Percentiles rank a stretch among this genome's conserved stretches.
These are phyloP conservation scores for Bubo blakistoni DNA, from an alignment of 2,113 vertebrate species.

Conservation along the genomic window DNA sequence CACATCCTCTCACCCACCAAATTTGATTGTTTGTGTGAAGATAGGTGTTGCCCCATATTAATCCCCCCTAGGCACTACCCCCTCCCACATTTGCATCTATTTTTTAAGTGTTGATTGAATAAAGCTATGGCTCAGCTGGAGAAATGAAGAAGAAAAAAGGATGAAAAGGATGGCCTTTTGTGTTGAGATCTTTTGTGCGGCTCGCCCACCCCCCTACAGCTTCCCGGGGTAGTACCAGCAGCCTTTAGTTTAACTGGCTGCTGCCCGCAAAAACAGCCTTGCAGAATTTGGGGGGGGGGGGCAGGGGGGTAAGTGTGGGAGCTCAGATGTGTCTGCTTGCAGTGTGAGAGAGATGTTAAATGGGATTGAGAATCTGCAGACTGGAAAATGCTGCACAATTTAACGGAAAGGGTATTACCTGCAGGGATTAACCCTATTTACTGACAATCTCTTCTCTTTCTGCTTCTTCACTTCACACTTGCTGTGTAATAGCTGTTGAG, in stretches of 20 bases:
- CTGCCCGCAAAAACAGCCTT: constrained; percentile 41
- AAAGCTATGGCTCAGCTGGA: constrained; percentile 75
- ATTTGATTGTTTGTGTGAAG: constrained; percentile 66
- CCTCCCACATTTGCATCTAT: neutral
- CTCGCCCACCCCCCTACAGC: constrained; percentile 13
- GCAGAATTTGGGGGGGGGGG: neutral
- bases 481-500: neutral
- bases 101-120: constrained; percentile 50
- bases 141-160: constrained; percentile 70
- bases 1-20: neutral
- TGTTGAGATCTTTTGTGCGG: constrained; percentile 72
- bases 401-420: constrained; percentile 56
- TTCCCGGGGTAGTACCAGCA: constrained; percentile 42
- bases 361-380: constrained; percentile 55
- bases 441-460: neutral
- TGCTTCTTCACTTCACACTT: constrained; percentile 8
- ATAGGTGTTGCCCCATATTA: constrained; percentile 51
- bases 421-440: constrained; percentile 78
- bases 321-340: neutral
- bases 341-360: constrained; percentile 39
- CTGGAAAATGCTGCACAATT: constrained; percentile 74
- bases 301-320: neutral
- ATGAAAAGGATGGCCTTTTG: constrained; percentile 81
- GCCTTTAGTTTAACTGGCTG: constrained; percentile 37
- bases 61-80: neutral